A percentile compares a stretch with the other conserved stretches of the same genome.
Conservation (phyloP, 2,113 vertebrate species). For the Hydrolagus affinis region DNA sequence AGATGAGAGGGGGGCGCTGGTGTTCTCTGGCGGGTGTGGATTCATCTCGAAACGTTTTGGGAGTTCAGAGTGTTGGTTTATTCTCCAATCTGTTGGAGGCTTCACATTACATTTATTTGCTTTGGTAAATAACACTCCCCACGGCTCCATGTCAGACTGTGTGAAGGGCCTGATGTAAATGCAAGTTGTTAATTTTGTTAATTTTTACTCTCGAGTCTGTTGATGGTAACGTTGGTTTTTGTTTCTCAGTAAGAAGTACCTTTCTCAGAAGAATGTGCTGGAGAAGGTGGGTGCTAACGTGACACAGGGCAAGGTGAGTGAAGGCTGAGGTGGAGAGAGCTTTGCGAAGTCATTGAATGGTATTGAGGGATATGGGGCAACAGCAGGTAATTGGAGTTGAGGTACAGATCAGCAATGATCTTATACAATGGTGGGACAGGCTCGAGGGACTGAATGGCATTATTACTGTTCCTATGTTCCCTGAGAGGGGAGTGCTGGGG, state of each 20-base stretch:
- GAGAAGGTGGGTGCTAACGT: conserved; percentile 92
- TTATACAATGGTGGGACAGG: not conserved
- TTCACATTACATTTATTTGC: not conserved
- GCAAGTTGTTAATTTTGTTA: not conserved
- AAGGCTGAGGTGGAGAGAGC: not conserved
- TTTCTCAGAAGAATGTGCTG: conserved; percentile 95
- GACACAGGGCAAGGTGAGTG: conserved; percentile 86
- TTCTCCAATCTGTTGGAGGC: not conserved
- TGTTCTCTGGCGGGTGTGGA: too few relatives aligned
- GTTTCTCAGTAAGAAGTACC: conserved; percentile 84
- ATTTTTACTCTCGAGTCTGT: not conserved
- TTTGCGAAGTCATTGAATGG: not conserved
- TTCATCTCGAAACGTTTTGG: not conserved
- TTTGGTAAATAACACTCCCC: too few relatives aligned
- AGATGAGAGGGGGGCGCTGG: too few relatives aligned
- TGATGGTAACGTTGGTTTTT: not conserved
- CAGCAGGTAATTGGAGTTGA: not conserved
- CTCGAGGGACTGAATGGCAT: too few relatives aligned
- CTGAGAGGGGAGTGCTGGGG: too few relatives aligned
- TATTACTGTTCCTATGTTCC: not conserved
- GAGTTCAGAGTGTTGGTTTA: not conserved
- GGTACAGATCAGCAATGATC: not conserved
- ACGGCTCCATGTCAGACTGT: too few relatives aligned
- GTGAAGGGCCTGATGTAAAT: too few relatives aligned
- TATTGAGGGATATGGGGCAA: not conserved